These are phyloP conservation scores for Platysternon megacephalum DNA, from an alignment of 2,113 vertebrate genomes.

Conservation along the genomic window DNA sequence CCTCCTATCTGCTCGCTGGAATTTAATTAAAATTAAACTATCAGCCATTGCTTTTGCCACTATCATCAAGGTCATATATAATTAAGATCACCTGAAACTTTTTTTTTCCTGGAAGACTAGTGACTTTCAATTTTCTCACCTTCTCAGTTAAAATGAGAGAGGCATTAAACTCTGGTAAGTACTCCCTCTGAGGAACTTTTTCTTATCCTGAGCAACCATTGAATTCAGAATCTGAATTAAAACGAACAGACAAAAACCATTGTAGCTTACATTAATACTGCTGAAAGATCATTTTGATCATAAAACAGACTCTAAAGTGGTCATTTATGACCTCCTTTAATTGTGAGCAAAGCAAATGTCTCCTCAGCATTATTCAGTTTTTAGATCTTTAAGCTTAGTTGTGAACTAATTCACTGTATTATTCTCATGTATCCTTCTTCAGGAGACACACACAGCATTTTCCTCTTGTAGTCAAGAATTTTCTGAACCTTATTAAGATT, in stretches of 20 bases:
- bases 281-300: not conserved
- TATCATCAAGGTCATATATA: constrained; percentile 36
- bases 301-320: not conserved
- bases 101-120: not conserved
- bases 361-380: not conserved
- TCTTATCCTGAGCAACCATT: not conserved
- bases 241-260: not conserved
- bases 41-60: constrained; percentile 13
- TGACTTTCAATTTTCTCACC: constrained; percentile 4
- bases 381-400: not conserved
- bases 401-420: not conserved
- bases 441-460: fast-evolving
- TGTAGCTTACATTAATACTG: not conserved
- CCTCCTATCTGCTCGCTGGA: constrained; percentile 17
- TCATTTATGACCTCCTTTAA: not conserved
- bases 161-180: not conserved
- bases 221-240: not conserved
- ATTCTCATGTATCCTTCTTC: not conserved
- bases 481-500: not conserved
- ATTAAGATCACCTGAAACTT: constrained; percentile 25
- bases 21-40: constrained; percentile 11
- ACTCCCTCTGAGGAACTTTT: not conserved
- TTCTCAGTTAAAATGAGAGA: constrained; percentile 28
- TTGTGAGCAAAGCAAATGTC: constrained; percentile 3
- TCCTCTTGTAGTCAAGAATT: not conserved